Base-by-base conservation (phyloP, 2,888 invertebrate species). In the Drosophila dives region DNA sequence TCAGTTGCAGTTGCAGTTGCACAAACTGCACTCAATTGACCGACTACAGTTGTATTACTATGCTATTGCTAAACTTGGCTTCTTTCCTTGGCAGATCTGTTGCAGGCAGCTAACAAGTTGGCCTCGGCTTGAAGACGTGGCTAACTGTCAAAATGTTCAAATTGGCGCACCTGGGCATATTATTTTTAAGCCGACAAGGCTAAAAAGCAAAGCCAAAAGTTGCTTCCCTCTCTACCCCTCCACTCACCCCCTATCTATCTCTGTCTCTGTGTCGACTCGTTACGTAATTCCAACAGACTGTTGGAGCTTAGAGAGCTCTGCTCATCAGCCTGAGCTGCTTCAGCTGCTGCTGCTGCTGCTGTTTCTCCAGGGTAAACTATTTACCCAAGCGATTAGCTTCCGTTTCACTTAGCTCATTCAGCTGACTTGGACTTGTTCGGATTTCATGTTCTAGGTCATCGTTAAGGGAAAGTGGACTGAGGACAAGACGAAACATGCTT, bases 371-470 rank as follows among this genome's bases (percentile, higher is more conserved):
- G 55, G 63, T 61, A 68, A 80, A 65, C 80, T 80, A 83, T 89
- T 84, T 84, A 81, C 89, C 83, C 86, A 89, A 72, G 76, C 84
- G 87, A 84, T 84, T 84, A 89, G 84, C 89, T 89, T 75, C 72
- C 89, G 73, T 75, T 80, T 86, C 86, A 80, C 69, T 68, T 80
- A 59, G 70, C 86, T 70, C 65, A 64, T 62, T 55, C 50, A 55
- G 59, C 74, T 76, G 45, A 23, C 45, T 45, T 45, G 88, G n/a
- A n/a, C 38, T 40, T 49, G 55, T 32, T 53, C 40, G 62, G 64
- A 85, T 71, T 86, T 77, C 61, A 61, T 75, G 81, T 83, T 83
- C 77, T 78, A 72, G 87, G 87, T 90, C 89, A 89, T 83, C 45
- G 45, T 90, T 75, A 80, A 81, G 80, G 77, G 70, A 77, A 56